phyloP scores from a whole-genome alignment of 2,113 vertebrate genomes.

The Daphoenositta chrysoptera region DNA sequence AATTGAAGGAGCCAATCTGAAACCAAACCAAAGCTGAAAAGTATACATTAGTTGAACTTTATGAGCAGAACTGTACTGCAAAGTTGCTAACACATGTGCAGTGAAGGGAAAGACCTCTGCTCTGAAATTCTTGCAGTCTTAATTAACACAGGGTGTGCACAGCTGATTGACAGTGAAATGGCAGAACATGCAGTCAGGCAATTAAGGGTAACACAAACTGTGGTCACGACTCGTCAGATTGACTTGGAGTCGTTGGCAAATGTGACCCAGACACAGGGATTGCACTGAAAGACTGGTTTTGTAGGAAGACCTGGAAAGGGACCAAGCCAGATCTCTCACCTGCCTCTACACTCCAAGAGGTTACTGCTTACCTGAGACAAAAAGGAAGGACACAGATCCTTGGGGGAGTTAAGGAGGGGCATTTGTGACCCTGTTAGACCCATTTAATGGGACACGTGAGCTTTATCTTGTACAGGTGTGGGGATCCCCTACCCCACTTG shows the following conservation, averaged over 20 bases:
- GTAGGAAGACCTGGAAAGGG: not conserved
- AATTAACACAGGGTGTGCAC: not conserved
- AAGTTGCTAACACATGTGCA: not conserved
- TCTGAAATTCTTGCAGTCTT: not conserved
- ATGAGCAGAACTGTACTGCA: not conserved
- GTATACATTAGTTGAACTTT: not conserved
- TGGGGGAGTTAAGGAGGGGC: not conserved
- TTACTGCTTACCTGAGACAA: not conserved
- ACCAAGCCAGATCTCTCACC: not conserved
- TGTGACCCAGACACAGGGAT: not conserved
- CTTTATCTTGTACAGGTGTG: not conserved
- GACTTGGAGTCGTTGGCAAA: not conserved
- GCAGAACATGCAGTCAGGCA: not conserved
- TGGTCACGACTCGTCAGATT: not conserved
- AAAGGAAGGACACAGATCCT: not conserved
- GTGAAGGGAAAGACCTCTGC: not conserved
- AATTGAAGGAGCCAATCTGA: not conserved
- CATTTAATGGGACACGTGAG: not conserved
- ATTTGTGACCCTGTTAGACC: not conserved
- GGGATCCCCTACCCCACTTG: not conserved
- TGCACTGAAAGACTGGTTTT: not conserved
- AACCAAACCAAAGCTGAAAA: not conserved
- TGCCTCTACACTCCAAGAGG: not conserved
- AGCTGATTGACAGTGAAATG: not conserved
- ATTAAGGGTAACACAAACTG: not conserved